Evolutionary conservation across 2,888 invertebrate genomes (phyloP).

Genomic region (Clitarchus hookeri): DNA sequence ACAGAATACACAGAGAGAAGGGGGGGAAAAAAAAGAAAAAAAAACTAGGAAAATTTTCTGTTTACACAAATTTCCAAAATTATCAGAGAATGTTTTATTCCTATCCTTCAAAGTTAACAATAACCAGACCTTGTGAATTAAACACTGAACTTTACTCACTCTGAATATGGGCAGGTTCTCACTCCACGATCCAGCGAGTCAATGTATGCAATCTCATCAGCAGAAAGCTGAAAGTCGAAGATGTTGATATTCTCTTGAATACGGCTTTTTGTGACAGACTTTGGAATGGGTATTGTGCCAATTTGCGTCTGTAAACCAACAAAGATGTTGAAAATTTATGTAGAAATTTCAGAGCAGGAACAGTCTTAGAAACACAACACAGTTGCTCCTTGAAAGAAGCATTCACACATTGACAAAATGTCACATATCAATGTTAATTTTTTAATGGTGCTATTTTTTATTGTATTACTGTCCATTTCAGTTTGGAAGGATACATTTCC

Average conservation of each 20-base stretch:
- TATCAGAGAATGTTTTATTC: not conserved
- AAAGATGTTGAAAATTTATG: not conserved
- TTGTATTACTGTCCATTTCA: too few relatives aligned
- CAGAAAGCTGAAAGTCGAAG: conserved; percentile 32
- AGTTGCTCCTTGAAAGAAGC: too few relatives aligned
- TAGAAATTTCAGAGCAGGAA: too few relatives aligned
- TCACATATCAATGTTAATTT: too few relatives aligned
- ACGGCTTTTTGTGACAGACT: conserved; percentile 33
- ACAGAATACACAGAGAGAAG: too few relatives aligned
- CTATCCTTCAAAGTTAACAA: not conserved
- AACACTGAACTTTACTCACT: conserved; percentile 26
- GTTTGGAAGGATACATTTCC: too few relatives aligned
- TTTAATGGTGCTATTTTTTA: too few relatives aligned
- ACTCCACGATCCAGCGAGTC: conserved; percentile 30
- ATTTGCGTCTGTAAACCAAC: conserved; percentile 32
- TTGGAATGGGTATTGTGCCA: conserved; percentile 36
- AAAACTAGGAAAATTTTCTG: too few relatives aligned
- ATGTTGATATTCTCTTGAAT: conserved; percentile 33
- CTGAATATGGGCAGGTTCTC: conserved; percentile 25
- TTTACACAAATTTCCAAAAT: not conserved
- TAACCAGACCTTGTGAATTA: not conserved
- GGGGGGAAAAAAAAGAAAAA: too few relatives aligned
- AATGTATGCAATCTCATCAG: conserved; percentile 30
- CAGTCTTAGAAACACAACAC: too few relatives aligned
- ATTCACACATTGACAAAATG: too few relatives aligned